Evolutionary conservation across 2,113 vertebrate genomes (phyloP).

Genomic region (Corythornis vintsioides): DNA sequence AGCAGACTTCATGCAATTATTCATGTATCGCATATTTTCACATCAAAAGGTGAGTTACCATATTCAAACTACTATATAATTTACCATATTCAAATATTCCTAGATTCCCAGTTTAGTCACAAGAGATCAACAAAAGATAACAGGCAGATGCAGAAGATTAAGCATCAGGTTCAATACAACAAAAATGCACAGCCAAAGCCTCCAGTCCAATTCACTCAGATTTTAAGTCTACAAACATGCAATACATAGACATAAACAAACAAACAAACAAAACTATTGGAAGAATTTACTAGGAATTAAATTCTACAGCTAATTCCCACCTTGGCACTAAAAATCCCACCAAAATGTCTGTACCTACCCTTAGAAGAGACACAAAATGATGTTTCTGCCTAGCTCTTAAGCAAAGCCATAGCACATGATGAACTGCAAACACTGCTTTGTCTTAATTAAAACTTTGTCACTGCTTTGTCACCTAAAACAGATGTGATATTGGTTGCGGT

Average conservation of each 20-base stretch:
- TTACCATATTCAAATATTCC: background rate
- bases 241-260: background rate
- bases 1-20: background rate
- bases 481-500: background rate
- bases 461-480: too few species aligned
- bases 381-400: background rate
- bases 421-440: background rate
- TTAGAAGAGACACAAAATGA: too few species aligned
- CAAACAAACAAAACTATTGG: background rate
- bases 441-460: background rate
- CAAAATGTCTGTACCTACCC: background rate
- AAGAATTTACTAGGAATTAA: background rate
- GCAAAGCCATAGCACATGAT: background rate
- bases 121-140: background rate
- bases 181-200: accelerated
- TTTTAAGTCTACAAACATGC: background rate
- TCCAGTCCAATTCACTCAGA: background rate
- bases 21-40: background rate
- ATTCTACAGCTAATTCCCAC: background rate
- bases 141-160: background rate
- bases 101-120: background rate
- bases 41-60: background rate
- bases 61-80: background rate
- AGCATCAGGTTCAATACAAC: background rate
- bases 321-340: background rate